Evolutionary conservation across 2,797 vertebrate species (phyloP).

Genomic region (Enteromius thamalakanensis): DNA sequence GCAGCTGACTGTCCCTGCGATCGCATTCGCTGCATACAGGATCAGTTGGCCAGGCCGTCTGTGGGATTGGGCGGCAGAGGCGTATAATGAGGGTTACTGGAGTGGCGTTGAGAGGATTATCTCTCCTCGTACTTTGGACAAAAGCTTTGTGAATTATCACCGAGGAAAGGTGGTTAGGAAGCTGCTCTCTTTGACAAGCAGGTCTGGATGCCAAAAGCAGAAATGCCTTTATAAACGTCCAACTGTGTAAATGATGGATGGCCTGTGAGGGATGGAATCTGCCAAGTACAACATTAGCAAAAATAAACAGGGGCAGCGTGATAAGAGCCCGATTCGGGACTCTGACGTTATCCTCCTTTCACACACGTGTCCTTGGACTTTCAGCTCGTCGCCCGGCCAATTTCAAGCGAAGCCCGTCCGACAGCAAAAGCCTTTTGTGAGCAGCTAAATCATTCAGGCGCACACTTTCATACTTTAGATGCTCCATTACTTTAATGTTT

Average conservation of each 20-base stretch:
- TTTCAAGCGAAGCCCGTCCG: slow-evolving; percentile 18
- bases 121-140: slow-evolving; percentile 45
- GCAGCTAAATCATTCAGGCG: slow-evolving; percentile 23
- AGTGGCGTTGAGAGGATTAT: slow-evolving; percentile 51
- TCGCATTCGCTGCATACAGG: slow-evolving; percentile 49
- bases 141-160: slow-evolving; percentile 49
- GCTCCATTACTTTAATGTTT: slow-evolving; percentile 37
- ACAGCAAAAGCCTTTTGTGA: slow-evolving; percentile 33
- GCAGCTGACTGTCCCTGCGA: slow-evolving; percentile 46
- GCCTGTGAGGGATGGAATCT: slow-evolving; percentile 29
- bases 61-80: slow-evolving; percentile 43
- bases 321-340: slow-evolving; percentile 32
- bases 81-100: slow-evolving; percentile 54
- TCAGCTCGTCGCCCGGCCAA: slow-evolving; percentile 24
- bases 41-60: slow-evolving; percentile 43
- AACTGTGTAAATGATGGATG: slow-evolving; percentile 54
- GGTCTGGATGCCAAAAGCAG: slow-evolving; percentile 41
- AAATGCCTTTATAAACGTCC: slow-evolving; percentile 46
- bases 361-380: slow-evolving; percentile 41
- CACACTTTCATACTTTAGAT: slow-evolving; percentile 15
- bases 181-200: slow-evolving; percentile 46
- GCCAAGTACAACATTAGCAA: slow-evolving; percentile 57
- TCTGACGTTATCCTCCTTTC: slow-evolving; percentile 42
- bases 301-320: slow-evolving; percentile 51
- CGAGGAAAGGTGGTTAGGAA: slow-evolving; percentile 26